Conservation (phyloP, 2,797 vertebrate species). For the Tragelaphus oryx region DNA sequence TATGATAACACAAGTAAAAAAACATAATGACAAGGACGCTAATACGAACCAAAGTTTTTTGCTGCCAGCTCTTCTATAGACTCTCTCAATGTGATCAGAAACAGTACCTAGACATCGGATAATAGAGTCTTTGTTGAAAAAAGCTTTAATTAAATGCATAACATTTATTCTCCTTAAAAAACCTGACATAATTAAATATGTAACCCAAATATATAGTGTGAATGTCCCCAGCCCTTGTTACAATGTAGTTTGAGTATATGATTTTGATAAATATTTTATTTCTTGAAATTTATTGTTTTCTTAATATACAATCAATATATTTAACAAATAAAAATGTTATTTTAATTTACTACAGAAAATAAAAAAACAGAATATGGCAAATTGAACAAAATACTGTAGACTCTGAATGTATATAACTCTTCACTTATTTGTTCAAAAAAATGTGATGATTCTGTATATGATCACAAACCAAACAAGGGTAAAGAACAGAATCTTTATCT, state of each 20-base stretch:
- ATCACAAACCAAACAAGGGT: not conserved
- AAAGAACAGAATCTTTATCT: not conserved
- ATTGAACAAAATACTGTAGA: not conserved
- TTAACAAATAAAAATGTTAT: not conserved
- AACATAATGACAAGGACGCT: constrained; percentile 30
- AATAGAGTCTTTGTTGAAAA: constrained; percentile 44
- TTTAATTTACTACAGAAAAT: constrained; percentile 19
- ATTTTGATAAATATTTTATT: not conserved
- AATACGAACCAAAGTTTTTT: constrained; percentile 96
- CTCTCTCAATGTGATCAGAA: constrained; percentile 92
- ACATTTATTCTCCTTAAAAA: not conserved
- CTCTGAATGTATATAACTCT: not conserved
- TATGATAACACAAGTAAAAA: not conserved
- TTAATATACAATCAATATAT: not conserved
- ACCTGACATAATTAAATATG: not conserved
- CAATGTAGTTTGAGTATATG: not conserved
- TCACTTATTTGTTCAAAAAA: not conserved
- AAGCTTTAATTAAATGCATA: constrained; percentile 19
- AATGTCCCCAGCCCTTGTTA: not conserved
- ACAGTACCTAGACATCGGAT: constrained; percentile 83
- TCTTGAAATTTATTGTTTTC: not conserved
- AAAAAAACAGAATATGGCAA: not conserved
- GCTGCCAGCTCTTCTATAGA: constrained; percentile 96
- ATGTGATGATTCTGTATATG: not conserved
- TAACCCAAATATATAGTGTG: not conserved